Evolutionary conservation across 2,113 vertebrate species (phyloP), one percentile per base, ranked within the genome.

Genomic region (Sylvilagus bachmani): DNA sequence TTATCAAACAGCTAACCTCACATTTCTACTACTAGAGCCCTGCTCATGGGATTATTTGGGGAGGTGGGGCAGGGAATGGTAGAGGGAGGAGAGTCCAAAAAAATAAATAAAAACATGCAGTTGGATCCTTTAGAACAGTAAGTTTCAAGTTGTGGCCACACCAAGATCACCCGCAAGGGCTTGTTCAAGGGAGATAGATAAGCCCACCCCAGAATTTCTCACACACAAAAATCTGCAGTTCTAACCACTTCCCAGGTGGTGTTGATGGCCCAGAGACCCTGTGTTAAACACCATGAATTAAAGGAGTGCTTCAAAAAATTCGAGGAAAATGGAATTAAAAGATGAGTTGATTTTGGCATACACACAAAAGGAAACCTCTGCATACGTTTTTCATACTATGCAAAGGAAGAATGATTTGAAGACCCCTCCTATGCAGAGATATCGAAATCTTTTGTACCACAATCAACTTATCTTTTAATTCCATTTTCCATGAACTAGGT

Each of bases 21-120:
- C 3, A 67, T 6, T 78, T 91, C 73, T 36, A 80, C 55, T 64
- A 86, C 9, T n/a, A 58, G 67, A 75, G 62, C 13, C 13, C 53
- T 44, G 53, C 8, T 80, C 33, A 33, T 62, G 33, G 24, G 53
- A 85, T 44, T 44, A 44, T 44, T 44, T 44, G 44, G 44, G 44
- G 44, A 44, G 44, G 44, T 7, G 44, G 44, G 44, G 44, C 6
- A 1, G 44, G 44, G 44, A 44, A 44, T 44, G 44, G 44, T 44
- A 44, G 12, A 7, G 66, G 33, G 24, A 62, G 62, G 69, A 67
- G n/a, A 27, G 7, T 33, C 27, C 86, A 51, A 67, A 71, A 71
- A 87, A 90, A 29, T 4, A 78, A 90, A 58, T 22, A 70, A 93
- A 91, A 89, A 78, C 73, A 53, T 67, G n/a, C 36, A 91, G 3